Conservation (phyloP, 2,113 vertebrate genomes). For the Dicrurus megarhynchus region DNA sequence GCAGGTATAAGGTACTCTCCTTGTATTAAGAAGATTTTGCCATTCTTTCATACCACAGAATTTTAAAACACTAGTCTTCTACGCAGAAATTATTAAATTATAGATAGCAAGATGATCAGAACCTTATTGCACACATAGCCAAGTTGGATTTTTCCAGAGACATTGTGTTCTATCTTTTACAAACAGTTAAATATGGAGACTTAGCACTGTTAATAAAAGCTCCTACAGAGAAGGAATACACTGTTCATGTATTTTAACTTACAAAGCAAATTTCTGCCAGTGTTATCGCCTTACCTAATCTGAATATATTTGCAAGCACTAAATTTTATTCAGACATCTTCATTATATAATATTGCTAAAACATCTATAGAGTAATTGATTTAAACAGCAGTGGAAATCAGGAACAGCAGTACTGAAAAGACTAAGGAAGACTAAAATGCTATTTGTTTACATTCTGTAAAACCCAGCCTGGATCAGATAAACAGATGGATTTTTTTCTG, state of each 20-base stretch:
- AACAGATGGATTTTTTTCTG: conserved; percentile 18
- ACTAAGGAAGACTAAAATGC: conserved; percentile 16
- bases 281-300: conserved; percentile 5
- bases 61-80: background rate
- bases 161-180: background rate
- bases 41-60: background rate
- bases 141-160: conserved; percentile 45
- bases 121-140: background rate
- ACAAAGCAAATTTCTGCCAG: conserved; percentile 14
- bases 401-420: conserved; percentile 8
- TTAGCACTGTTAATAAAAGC: background rate
- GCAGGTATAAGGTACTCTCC: background rate
- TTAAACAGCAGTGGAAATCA: conserved; percentile 10
- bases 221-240: conserved; percentile 1
- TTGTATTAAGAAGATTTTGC: background rate
- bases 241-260: background rate
- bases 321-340: background rate
- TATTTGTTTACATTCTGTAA: conserved; percentile 70
- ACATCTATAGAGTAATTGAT: conserved; percentile 23
- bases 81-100: conserved; percentile 20
- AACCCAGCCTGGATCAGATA: conserved; percentile 7
- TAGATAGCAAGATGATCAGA: background rate
- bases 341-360: conserved; percentile 24
- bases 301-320: background rate
- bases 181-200: conserved; percentile 2